Percentiles rank a stretch among this genome's conserved stretches.
phyloP scores from a whole-genome alignment of 2,113 vertebrate species.

The Siphamia tubifer region DNA sequence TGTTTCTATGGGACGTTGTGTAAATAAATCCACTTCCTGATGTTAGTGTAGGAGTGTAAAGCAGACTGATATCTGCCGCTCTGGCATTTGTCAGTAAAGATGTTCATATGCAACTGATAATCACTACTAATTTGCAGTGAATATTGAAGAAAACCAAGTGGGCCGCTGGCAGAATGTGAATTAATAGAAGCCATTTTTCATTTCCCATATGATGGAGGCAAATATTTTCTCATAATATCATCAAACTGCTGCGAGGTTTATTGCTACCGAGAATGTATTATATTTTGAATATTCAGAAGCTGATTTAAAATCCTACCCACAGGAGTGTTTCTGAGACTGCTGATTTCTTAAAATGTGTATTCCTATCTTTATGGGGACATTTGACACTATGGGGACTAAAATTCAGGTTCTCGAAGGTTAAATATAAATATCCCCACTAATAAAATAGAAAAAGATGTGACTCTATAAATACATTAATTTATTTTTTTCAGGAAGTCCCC shows the following conservation, averaged over 20 bases:
- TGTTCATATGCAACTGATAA: slow-evolving; percentile 10
- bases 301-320: slow-evolving; percentile 38
- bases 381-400: no score
- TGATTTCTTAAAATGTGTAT: slow-evolving; percentile 11
- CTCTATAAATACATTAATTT: no score
- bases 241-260: slow-evolving; percentile 30
- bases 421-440: no score
- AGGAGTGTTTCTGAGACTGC: slow-evolving; percentile 14
- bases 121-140: background rate
- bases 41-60: slow-evolving; percentile 36
- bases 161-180: background rate
- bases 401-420: no score
- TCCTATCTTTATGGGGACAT: no score
- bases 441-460: no score
- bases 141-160: slow-evolving; percentile 8
- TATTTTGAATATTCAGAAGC: slow-evolving; percentile 40
- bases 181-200: background rate
- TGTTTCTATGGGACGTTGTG: background rate
- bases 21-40: slow-evolving; percentile 10
- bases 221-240: slow-evolving; percentile 26
- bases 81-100: background rate
- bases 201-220: background rate
- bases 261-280: slow-evolving; percentile 40
- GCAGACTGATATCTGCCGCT: slow-evolving; percentile 8
- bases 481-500: no score